phyloP scores from a whole-genome alignment of 2,797 vertebrate genomes.

The Leucoraja ocellata region DNA sequence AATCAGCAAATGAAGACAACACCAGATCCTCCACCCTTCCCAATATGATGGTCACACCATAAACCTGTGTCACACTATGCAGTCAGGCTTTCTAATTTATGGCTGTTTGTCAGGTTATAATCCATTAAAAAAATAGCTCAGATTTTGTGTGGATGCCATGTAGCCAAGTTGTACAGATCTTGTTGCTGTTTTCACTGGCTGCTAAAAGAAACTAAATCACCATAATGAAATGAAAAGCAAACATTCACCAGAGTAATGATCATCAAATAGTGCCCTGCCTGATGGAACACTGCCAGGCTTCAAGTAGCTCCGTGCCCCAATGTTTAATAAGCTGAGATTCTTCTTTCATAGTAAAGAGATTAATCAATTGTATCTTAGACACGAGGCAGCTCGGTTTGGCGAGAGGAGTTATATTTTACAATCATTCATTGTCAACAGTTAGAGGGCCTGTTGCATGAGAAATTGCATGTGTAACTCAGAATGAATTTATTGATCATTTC shows the following conservation, averaged over 20 bases:
- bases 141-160: too few species aligned
- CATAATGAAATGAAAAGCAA: conserved; percentile 17
- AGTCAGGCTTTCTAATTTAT: too few species aligned
- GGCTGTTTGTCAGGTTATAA: too few species aligned
- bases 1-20: too few species aligned
- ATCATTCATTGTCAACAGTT: neutral
- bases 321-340: neutral
- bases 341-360: neutral
- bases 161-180: neutral
- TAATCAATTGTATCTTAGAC: neutral
- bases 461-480: neutral
- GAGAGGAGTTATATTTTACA: neutral
- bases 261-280: neutral
- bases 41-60: too few species aligned
- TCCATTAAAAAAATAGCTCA: too few species aligned
- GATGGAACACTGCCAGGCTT: conserved; percentile 7
- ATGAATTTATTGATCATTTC: conserved; percentile 2
- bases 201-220: neutral
- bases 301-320: neutral
- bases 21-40: too few species aligned
- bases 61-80: too few species aligned
- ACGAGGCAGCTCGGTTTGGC: neutral
- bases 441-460: neutral
- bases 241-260: conserved; percentile 2
- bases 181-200: neutral